Percentiles rank a stretch among this genome's conserved stretches.
These are phyloP conservation scores for Formica exsecta DNA, from an alignment of 1,140 invertebrate genomes.

Conservation along the genomic window DNA sequence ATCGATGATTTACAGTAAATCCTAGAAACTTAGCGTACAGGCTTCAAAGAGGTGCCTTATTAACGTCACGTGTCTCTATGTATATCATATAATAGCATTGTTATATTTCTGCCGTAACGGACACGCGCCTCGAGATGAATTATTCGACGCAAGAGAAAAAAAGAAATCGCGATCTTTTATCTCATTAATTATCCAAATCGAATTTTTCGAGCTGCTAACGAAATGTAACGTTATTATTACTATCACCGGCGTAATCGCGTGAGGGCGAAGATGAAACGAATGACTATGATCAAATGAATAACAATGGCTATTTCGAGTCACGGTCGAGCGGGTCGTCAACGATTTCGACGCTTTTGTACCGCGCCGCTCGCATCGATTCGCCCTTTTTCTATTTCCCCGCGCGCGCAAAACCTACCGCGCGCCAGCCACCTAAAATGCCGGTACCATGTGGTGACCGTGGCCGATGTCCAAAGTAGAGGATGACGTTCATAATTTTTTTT, in stretches of 20 bases:
- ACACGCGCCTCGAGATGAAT: not conserved
- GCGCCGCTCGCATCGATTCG: constrained; percentile 35
- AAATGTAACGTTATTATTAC: constrained; percentile 45
- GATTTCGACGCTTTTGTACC: constrained; percentile 59
- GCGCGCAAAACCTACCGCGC: constrained; percentile 28
- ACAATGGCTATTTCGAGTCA: constrained; percentile 61
- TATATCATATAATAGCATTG: not conserved
- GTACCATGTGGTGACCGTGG: constrained; percentile 57
- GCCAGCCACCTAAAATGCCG: constrained; percentile 37
- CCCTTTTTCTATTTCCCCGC: constrained; percentile 50
- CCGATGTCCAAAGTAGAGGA: constrained; percentile 52
- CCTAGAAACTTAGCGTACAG: constrained; percentile 65
- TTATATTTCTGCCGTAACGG: not conserved
- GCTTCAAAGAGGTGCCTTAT: constrained; percentile 47
- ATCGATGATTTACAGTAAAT: constrained; percentile 76
- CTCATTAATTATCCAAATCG: not conserved
- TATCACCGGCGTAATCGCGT: constrained; percentile 31
- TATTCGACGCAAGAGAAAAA: not conserved
- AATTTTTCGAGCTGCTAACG: not conserved
- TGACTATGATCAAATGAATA: constrained; percentile 54
- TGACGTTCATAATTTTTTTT: constrained; percentile 54
- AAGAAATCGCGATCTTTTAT: not conserved
- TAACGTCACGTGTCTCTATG: not conserved
- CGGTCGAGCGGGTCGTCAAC: constrained; percentile 50
- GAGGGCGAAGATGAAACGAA: not conserved